A percentile compares a stretch with the other conserved stretches of the same genome.
Conservation (phyloP, 2,797 vertebrate genomes). For the Danio choprae region DNA sequence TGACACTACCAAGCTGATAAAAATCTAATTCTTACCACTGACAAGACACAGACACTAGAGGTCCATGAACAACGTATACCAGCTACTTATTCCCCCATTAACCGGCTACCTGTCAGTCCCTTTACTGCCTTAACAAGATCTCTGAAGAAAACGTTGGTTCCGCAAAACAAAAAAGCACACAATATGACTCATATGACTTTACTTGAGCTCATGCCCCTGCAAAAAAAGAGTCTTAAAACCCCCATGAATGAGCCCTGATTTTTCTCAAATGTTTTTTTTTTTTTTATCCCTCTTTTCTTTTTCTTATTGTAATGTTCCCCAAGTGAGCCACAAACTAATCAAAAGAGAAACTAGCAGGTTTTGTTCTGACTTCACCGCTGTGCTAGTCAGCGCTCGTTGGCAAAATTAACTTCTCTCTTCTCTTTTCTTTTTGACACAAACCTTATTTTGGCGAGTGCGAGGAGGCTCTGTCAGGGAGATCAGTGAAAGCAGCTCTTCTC, state of each 20-base stretch:
- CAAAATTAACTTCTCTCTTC: background rate
- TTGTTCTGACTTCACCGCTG: conserved; percentile 25
- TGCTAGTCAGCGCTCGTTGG: conserved; percentile 17
- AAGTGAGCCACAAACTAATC: conserved; percentile 9
- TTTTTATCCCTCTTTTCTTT: background rate
- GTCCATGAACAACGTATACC: background rate
- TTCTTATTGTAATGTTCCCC: conserved; percentile 19
- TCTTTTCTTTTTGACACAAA: background rate
- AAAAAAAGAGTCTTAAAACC: background rate
- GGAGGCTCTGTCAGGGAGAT: conserved; percentile 12
- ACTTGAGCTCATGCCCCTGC: background rate
- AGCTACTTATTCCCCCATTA: background rate
- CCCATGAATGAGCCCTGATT: no score
- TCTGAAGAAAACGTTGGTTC: background rate
- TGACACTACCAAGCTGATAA: background rate
- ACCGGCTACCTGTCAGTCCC: background rate
- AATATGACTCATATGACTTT: background rate
- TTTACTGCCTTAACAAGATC: background rate
- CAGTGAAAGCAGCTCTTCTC: conserved; percentile 19
- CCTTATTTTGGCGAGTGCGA: background rate
- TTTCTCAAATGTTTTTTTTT: no score
- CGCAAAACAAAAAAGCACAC: background rate
- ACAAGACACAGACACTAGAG: background rate
- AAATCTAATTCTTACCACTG: background rate
- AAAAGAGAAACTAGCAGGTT: conserved; percentile 20